A percentile compares a stretch with the other conserved stretches of the same genome.
Conservation (phyloP, 2,888 invertebrate species). For the Melinaea marsaeus region DNA sequence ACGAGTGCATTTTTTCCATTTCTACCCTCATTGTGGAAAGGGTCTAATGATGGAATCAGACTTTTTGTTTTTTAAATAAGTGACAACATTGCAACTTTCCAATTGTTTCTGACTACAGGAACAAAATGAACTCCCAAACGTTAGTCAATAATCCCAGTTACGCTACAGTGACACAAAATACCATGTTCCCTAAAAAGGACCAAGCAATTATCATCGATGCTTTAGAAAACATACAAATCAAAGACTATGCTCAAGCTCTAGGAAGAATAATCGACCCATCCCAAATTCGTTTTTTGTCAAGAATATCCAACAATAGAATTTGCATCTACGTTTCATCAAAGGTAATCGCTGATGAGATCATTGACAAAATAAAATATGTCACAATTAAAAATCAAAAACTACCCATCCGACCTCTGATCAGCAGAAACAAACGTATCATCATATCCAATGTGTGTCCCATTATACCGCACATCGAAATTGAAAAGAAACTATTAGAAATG, state of each 20-base stretch:
- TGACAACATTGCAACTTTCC: too few species aligned
- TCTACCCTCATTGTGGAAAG: too few species aligned
- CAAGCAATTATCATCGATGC: constrained; percentile 21
- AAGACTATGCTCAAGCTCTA: constrained; percentile 16
- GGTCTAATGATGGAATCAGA: too few species aligned
- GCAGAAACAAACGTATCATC: constrained; percentile 7
- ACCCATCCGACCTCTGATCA: constrained; percentile 9
- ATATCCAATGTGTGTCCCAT: constrained; percentile 8
- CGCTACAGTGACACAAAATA: constrained; percentile 13
- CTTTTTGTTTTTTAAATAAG: too few species aligned
- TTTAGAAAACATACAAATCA: constrained; percentile 16
- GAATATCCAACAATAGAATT: constrained; percentile 21
- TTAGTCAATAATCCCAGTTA: constrained; percentile 9
- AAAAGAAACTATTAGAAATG: constrained; percentile 3
- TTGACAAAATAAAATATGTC: constrained; percentile 11
- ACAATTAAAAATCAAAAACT: constrained; percentile 13
- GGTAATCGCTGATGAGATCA: constrained; percentile 9
- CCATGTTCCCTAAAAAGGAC: constrained; percentile 19
- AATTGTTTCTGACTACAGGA: too few species aligned
- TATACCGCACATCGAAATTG: constrained; percentile 6
- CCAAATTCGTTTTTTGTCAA: constrained; percentile 16
- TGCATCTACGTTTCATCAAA: constrained; percentile 16
- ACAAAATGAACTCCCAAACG: too few species aligned
- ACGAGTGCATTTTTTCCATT: too few species aligned
- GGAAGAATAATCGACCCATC: constrained; percentile 17